Base-by-base conservation (phyloP, 2,888 invertebrate genomes). In the Sphaerophoria taeniata region DNA sequence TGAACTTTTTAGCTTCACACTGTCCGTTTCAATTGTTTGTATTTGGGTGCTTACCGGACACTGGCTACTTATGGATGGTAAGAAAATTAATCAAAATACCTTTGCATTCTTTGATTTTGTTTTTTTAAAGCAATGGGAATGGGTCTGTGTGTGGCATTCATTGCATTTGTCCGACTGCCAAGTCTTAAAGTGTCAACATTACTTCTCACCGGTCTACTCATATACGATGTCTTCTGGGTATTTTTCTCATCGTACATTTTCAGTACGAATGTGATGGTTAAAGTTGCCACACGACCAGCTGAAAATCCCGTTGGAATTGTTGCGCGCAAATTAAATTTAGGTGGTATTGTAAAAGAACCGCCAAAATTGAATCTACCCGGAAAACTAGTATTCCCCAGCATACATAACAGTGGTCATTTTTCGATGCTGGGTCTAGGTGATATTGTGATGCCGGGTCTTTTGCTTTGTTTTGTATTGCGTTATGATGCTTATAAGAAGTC, bases 181-280 rank as follows among this genome's bases (percentile, higher is more conserved):
- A 98, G 98, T 92, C 94, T 99, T 88, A 99, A 99, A 93, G 97
- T 97, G 88, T 99, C 98, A 71, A 99, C 98, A 24, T 93, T 99
- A 84, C 94, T 99, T 88, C 94, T 99, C 89, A 98, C 98, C 60
- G 99, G 99, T 39, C 93, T 98, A 88, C 94, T 98, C 83, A 96
- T 98, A 77, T 99, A 99, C 92, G 99, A 99, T 92, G 98, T 99
- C 51, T 99, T 99, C 93, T 99, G 99, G 98, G 98, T 99, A 69
- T 99, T 99, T 93, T 99, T 98, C 93, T 98, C 98, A 3, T 98
- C 98, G 0, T 98, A 98, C 92, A 98, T 99, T 91, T 99, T 99
- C 94, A 98, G 98, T 93, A 97, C 99, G 90, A 99, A 99, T 91
- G 99, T 99, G 88, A 99, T 99, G 99, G 98, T 99, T 87, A 98